Base-by-base conservation (phyloP, 2,888 invertebrate genomes). In the Agonum fuliginosum region DNA sequence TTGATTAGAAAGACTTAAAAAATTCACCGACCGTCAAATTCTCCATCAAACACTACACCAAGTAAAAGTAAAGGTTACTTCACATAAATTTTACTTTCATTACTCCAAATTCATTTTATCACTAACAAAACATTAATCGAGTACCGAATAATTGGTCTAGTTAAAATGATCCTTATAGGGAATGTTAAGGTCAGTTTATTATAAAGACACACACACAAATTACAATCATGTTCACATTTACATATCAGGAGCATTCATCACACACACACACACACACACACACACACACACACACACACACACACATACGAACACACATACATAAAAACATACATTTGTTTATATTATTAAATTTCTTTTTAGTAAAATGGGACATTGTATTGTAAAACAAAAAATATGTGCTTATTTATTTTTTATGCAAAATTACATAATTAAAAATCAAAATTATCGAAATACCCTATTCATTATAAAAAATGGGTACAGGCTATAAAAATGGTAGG, bases 41-140 rank as follows among this genome's bases (percentile, higher is more conserved):
- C 27, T n/a, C n/a, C n/a, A n/a, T n/a, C n/a, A n/a, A 24, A 27
- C 54, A 12, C 10, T 12, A 54, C 12, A 43, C 19, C 12, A 3
- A 62, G 58, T 62, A 62, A 62, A 62, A 62, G 58, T 62, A 62
- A 54, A 62, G 58, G 58, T 58, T 58, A 30, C 58, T 58, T 14
- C 14, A 58, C 2, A 58, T 17, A 54, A 20, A 54, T 62, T 62
- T 62, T 62, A 30, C 58, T 62, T 62, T 62, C 58, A 8, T 62
- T 62, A 62, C 30, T 62, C 58, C 30, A 62, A 62, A 62, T 62
- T 62, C 58, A 62, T 62, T 62, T 17, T 17, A 62, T 62, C 27
- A 30, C 8, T 30, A 62, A 62, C 34, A 62, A 62, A 62, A 62
- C 58, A 62, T 62, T 27, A 34, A 62, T 62, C 30, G 58, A 62